These are phyloP conservation scores for Argopecten irradians DNA, from an alignment of 1,140 invertebrate genomes.

Conservation along the genomic window DNA sequence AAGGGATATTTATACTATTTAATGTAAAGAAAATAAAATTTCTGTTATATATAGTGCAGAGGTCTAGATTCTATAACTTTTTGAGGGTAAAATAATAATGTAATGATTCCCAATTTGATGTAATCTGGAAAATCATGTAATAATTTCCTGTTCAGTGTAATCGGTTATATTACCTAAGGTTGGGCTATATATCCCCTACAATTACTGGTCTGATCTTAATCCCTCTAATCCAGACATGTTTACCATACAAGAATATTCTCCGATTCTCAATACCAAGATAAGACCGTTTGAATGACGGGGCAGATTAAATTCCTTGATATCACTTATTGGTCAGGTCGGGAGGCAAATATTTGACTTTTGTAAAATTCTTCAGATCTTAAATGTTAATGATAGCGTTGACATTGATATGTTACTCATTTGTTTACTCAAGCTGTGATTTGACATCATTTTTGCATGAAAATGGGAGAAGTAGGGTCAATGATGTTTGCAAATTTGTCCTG, in stretches of 20 bases:
- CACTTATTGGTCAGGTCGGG: not conserved
- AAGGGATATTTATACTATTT: no score
- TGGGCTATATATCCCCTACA: not conserved
- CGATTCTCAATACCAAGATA: not conserved
- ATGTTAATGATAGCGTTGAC: not conserved
- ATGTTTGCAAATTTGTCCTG: no score
- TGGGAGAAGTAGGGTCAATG: no score
- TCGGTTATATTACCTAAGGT: not conserved
- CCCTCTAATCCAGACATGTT: not conserved
- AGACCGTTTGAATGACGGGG: not conserved
- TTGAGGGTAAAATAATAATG: no score
- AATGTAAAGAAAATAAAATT: no score
- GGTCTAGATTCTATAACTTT: no score
- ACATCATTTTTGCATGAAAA: not conserved
- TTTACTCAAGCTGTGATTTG: not conserved
- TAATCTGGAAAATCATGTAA: no score
- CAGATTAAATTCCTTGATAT: slow-evolving; percentile 18
- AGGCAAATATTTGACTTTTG: not conserved
- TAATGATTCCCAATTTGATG: no score
- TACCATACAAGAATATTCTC: not conserved
- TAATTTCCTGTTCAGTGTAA: not conserved
- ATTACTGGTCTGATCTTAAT: not conserved
- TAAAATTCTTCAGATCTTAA: not conserved
- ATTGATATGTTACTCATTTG: not conserved
- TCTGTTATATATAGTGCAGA: no score